A percentile compares a stretch with the other conserved stretches of the same genome.
phyloP scores from a whole-genome alignment of 2,888 invertebrate genomes.

The Nemurella pictetii region DNA sequence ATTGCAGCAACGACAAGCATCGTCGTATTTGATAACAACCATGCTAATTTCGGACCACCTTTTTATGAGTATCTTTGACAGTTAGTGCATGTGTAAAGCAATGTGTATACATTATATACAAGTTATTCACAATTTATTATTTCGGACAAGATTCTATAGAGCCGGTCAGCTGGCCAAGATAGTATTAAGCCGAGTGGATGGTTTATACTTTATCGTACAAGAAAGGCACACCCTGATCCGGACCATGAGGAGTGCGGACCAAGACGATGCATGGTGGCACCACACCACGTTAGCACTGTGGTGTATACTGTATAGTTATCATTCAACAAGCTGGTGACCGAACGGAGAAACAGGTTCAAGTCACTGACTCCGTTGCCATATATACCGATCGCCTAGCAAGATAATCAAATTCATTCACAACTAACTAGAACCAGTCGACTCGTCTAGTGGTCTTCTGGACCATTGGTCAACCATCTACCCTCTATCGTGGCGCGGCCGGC shows the following conservation, averaged over 20 bases:
- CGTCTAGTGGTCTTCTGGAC: not conserved
- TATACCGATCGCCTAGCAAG: not conserved
- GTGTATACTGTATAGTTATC: not conserved
- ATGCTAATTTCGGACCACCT: conserved; percentile 28
- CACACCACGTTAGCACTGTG: not conserved
- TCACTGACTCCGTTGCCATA: conserved; percentile 18
- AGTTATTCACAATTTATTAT: conserved; percentile 10
- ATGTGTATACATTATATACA: conserved; percentile 3
- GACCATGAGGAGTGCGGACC: conserved; percentile 1
- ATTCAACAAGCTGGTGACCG: conserved; percentile 16
- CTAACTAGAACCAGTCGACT: not conserved
- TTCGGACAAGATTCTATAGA: conserved; percentile 16
- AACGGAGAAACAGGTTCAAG: conserved; percentile 24
- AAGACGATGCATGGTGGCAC: not conserved
- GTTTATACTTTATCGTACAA: conserved; percentile 1
- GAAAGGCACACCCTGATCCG: not conserved
- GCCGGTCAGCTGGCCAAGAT: not conserved
- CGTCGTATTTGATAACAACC: not conserved
- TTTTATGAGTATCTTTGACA: conserved; percentile 30
- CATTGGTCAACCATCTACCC: not conserved
- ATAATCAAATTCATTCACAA: conserved; percentile 31
- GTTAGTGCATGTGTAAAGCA: conserved; percentile 31
- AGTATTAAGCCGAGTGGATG: not conserved
- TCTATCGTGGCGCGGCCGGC: not conserved
- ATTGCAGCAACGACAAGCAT: conserved; percentile 11